A percentile compares a stretch with the other conserved stretches of the same genome.
Conservation (phyloP, 2,113 vertebrate species). For the Micronycteris hirsuta region DNA sequence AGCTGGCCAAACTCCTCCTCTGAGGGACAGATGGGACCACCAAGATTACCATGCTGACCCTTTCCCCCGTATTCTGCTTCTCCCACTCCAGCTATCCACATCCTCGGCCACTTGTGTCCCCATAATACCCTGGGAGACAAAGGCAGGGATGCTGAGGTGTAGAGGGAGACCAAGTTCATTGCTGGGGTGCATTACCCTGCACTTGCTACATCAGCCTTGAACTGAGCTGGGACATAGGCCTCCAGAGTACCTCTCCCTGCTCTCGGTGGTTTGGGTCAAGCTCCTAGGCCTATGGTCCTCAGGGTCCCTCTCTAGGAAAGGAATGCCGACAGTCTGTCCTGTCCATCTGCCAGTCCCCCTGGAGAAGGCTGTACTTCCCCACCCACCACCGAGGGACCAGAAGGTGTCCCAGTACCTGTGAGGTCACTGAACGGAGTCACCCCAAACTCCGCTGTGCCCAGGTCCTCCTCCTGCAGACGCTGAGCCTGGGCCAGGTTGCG, state of each 20-base stretch:
- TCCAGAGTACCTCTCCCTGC: neutral
- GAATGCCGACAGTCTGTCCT: neutral
- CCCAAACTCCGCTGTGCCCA: constrained; percentile 88
- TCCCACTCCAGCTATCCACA: neutral
- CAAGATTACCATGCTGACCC: neutral
- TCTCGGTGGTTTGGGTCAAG: neutral
- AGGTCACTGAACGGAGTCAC: constrained; percentile 91
- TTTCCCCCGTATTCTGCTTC: neutral
- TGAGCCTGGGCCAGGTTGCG: constrained; percentile 83
- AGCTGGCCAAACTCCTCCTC: constrained; percentile 68
- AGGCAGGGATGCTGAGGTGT: neutral
- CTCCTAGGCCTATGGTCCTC: neutral
- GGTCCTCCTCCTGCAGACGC: constrained; percentile 83
- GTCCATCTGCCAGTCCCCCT: neutral
- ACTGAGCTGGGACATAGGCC: neutral
- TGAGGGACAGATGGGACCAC: neutral
- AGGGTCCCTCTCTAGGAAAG: neutral
- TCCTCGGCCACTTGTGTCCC: neutral
- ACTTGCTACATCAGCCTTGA: neutral
- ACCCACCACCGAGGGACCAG: neutral
- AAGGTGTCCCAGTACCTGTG: constrained; percentile 79
- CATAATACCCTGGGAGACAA: neutral
- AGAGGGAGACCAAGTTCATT: neutral
- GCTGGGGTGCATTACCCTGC: neutral
- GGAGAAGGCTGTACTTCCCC: neutral